phyloP scores from a whole-genome alignment of 2,888 invertebrate genomes.

The Drosophila anceps region DNA sequence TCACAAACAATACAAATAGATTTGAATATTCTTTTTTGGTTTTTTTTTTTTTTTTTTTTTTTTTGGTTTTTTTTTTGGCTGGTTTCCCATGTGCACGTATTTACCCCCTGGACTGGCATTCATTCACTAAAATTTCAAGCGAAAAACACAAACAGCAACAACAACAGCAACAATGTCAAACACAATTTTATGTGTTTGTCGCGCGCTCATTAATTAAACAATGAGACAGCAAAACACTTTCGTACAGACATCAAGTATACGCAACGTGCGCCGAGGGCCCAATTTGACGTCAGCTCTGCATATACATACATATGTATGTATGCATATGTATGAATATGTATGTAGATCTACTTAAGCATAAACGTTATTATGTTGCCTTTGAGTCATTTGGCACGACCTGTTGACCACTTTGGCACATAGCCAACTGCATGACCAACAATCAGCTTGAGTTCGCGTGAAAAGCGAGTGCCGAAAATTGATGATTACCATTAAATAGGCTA shows the following conservation, averaged over 20 bases:
- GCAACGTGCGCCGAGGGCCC: conserved; percentile 19
- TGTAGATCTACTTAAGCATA: conserved; percentile 4
- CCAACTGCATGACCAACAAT: conserved; percentile 49
- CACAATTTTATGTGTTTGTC: conserved; percentile 42
- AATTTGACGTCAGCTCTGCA: conserved; percentile 42
- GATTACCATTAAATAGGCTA: conserved; percentile 24
- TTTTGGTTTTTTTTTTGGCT: too few species aligned
- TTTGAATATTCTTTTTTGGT: not conserved
- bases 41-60: not conserved
- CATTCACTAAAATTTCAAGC: conserved; percentile 61
- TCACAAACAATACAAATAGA: not conserved
- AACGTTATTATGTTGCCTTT: conserved; percentile 9
- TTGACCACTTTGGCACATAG: conserved; percentile 55
- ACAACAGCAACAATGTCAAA: conserved; percentile 15
- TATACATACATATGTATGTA: not conserved
- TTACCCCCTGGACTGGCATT: conserved; percentile 39
- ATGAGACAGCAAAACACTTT: conserved; percentile 22
- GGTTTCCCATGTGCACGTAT: conserved; percentile 1
- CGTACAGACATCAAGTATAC: conserved; percentile 29
- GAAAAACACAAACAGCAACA: conserved; percentile 38
- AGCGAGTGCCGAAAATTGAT: conserved; percentile 19
- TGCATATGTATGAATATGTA: not conserved
- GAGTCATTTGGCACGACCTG: conserved; percentile 59
- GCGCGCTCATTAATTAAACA: conserved; percentile 57
- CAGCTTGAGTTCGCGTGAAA: conserved; percentile 53